Conservation (phyloP, 2,888 invertebrate species). For the Nemapogon koenigi region DNA sequence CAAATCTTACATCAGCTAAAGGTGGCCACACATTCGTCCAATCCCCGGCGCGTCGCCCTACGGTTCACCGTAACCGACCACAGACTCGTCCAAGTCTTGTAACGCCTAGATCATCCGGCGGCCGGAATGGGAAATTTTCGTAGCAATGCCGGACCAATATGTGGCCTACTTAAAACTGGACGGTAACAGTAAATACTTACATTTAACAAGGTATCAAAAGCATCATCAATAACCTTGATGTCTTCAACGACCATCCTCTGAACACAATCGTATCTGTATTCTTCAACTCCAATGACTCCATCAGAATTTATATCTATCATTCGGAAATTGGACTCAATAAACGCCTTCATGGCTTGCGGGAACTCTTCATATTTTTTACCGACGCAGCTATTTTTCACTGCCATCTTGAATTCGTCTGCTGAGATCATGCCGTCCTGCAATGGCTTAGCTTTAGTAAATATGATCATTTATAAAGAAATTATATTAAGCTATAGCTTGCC, state of each 20-base stretch:
- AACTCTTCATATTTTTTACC: slow-evolving; percentile 80
- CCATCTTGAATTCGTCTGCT: slow-evolving; percentile 80
- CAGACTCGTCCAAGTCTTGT: too few relatives aligned
- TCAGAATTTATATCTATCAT: slow-evolving; percentile 83
- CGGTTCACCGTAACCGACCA: too few relatives aligned
- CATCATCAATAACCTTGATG: slow-evolving; percentile 77
- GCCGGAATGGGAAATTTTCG: too few relatives aligned
- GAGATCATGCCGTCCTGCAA: slow-evolving; percentile 82
- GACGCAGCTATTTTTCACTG: slow-evolving; percentile 81
- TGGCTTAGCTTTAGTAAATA: too few relatives aligned
- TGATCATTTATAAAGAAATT: too few relatives aligned
- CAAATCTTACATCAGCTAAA: too few relatives aligned
- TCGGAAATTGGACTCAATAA: slow-evolving; percentile 84
- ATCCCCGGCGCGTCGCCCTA: too few relatives aligned
- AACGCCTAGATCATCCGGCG: too few relatives aligned
- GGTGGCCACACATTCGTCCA: too few relatives aligned
- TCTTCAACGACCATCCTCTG: slow-evolving; percentile 81
- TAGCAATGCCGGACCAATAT: too few relatives aligned
- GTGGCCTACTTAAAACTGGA: too few relatives aligned
- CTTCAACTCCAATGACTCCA: slow-evolving; percentile 79
- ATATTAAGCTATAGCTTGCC: too few relatives aligned
- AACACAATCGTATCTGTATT: slow-evolving; percentile 84
- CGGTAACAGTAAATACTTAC: slow-evolving; percentile 60
- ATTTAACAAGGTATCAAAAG: slow-evolving; percentile 76
- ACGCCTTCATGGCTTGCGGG: slow-evolving; percentile 73